Evolutionary conservation across 2,113 vertebrate species (phyloP).

Genomic region (Dunckerocampus dactyliophorus): DNA sequence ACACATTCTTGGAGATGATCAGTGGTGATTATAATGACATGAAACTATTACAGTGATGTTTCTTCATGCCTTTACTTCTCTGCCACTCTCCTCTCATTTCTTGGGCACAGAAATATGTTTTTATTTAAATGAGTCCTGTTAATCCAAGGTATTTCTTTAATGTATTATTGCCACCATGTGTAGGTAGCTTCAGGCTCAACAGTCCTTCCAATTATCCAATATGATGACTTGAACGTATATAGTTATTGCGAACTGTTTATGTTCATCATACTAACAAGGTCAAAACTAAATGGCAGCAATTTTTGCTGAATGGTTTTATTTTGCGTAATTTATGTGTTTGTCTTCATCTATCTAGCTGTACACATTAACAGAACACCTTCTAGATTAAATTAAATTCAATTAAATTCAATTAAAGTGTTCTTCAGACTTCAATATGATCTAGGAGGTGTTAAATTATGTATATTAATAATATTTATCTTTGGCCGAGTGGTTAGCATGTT

Average conservation of each 20-base stretch:
- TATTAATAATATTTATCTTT: no score
- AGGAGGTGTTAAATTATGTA: no score
- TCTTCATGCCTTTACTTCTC: neutral
- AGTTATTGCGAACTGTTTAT: slow-evolving; percentile 7
- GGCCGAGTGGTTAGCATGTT: no score
- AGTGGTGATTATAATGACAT: neutral
- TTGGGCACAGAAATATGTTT: slow-evolving; percentile 9
- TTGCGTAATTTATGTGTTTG: neutral
- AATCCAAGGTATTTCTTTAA: neutral
- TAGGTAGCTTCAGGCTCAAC: slow-evolving; percentile 17
- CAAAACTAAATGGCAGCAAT: neutral
- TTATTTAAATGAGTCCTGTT: slow-evolving; percentile 5
- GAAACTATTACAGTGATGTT: neutral
- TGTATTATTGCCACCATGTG: slow-evolving; percentile 25
- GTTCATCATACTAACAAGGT: neutral
- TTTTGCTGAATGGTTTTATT: neutral
- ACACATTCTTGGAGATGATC: neutral
- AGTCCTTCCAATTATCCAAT: slow-evolving; percentile 12
- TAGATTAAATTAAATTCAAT: no score
- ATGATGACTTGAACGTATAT: slow-evolving; percentile 1
- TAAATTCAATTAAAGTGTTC: neutral
- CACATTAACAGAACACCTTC: neutral
- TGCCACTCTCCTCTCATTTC: neutral
- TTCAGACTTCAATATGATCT: no score
- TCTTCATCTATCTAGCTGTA: neutral